Conservation (phyloP, 2,113 vertebrate genomes). For the Shinisaurus crocodilurus region DNA sequence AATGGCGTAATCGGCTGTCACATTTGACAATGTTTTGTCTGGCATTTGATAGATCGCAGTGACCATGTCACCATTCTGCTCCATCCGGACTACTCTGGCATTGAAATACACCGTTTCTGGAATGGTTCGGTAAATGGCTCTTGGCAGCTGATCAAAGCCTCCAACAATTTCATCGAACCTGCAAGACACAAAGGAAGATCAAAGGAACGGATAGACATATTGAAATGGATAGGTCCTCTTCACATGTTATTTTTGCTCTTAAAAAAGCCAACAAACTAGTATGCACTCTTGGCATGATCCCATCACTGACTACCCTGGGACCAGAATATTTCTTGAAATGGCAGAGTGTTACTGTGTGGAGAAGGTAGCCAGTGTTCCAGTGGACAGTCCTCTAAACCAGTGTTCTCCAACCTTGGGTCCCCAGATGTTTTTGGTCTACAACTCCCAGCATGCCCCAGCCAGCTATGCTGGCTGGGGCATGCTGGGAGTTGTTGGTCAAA, state of each 20-base stretch:
- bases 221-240: background rate
- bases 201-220: background rate
- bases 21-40: background rate
- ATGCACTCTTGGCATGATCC: background rate
- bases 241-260: background rate
- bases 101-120: background rate
- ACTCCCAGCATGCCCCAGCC: too few species aligned
- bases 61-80: background rate
- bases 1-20: slow-evolving; percentile 77
- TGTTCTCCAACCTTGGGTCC: too few species aligned
- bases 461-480: too few species aligned
- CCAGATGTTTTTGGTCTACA: too few species aligned
- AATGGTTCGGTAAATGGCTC: slow-evolving; percentile 24
- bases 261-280: background rate
- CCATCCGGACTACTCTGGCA: background rate
- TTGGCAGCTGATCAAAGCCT: slow-evolving; percentile 52
- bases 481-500: too few species aligned
- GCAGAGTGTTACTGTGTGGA: too few species aligned
- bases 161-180: slow-evolving; percentile 40
- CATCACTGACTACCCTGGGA: background rate
- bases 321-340: background rate
- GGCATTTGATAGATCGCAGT: background rate
- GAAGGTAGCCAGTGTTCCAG: too few species aligned
- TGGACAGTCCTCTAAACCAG: too few species aligned
- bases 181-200: background rate